These are phyloP conservation scores for Ecdyonurus torrentis DNA, from an alignment of 2,888 invertebrate genomes.

Conservation along the genomic window DNA sequence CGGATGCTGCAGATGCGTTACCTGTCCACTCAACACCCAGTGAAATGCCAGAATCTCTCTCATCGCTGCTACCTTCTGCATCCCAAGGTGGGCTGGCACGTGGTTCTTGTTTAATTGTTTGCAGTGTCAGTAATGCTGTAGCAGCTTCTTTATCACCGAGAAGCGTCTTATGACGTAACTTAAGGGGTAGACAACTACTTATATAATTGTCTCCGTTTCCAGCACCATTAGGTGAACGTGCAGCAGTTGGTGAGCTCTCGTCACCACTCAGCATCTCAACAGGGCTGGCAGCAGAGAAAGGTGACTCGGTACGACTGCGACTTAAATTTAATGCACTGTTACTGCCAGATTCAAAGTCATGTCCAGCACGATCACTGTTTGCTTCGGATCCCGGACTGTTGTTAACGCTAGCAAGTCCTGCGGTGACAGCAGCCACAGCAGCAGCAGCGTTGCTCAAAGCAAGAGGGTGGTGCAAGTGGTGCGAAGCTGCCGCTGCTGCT, in stretches of 20 bases:
- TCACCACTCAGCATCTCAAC: conserved; percentile 62
- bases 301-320: conserved; percentile 30
- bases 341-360: conserved; percentile 15
- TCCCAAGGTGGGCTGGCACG: conserved; percentile 73
- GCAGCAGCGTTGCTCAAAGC: conserved; percentile 14
- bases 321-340: conserved; percentile 29
- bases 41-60: conserved; percentile 78
- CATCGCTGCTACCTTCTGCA: conserved; percentile 78
- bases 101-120: conserved; percentile 76
- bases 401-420: conserved; percentile 2
- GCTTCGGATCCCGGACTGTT: not conserved
- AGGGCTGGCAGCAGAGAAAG: conserved; percentile 26
- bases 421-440: conserved; percentile 9
- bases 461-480: conserved; percentile 11
- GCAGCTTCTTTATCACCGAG: conserved; percentile 76
- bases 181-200: conserved; percentile 71
- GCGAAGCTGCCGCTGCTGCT: conserved; percentile 29
- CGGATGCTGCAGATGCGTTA: not conserved
- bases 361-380: not conserved
- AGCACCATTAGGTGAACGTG: conserved; percentile 24
- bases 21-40: conserved; percentile 46
- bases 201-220: conserved; percentile 32
- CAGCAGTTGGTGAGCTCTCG: conserved; percentile 28
- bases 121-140: conserved; percentile 58
- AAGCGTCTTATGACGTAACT: conserved; percentile 80